Percentiles rank a stretch among this genome's conserved stretches.
phyloP scores from a whole-genome alignment of 2,113 vertebrate genomes.

The Tinamus guttatus region DNA sequence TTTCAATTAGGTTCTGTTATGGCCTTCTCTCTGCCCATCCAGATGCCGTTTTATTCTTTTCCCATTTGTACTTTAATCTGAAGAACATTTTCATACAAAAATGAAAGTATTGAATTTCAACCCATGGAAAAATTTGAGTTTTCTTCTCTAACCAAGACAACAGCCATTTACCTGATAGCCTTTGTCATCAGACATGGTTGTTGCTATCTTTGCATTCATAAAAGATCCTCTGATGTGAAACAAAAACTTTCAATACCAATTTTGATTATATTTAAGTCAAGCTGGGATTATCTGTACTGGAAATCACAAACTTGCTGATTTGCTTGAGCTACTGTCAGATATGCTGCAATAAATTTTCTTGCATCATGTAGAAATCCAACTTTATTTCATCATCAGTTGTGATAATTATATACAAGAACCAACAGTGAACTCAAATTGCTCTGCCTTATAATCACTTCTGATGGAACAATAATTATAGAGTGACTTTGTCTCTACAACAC shows the following conservation, averaged over 20 bases:
- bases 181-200: background rate
- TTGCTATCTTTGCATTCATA: background rate
- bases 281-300: constrained; percentile 7
- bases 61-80: background rate
- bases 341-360: constrained; percentile 42
- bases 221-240: background rate
- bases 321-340: constrained; percentile 12
- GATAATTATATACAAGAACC: constrained; percentile 11
- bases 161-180: background rate
- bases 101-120: background rate
- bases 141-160: background rate
- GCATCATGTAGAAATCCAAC: constrained; percentile 36
- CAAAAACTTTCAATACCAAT: background rate
- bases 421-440: background rate
- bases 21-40: background rate
- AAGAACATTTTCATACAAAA: background rate
- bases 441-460: background rate
- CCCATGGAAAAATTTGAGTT: background rate
- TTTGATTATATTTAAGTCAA: background rate
- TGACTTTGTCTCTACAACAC: background rate
- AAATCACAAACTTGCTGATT: constrained; percentile 31
- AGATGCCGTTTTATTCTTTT: background rate
- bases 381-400: constrained; percentile 38
- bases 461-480: background rate
- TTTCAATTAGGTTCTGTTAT: background rate